A percentile compares a stretch with the other conserved stretches of the same genome.
These are phyloP conservation scores for Phlogophora meticulosa DNA, from an alignment of 2,888 invertebrate genomes.

Conservation along the genomic window DNA sequence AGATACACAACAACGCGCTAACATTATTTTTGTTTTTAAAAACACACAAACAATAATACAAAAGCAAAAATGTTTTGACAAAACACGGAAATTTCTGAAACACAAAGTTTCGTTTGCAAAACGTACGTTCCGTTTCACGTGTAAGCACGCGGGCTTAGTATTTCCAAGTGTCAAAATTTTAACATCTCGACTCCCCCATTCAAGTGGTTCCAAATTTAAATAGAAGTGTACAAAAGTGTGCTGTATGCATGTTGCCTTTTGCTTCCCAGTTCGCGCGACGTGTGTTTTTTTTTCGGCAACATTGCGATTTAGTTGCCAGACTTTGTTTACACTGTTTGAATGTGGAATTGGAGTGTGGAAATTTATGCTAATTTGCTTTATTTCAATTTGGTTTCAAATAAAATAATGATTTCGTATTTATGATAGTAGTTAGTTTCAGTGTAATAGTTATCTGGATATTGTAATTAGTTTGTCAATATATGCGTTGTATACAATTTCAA, in stretches of 20 bases:
- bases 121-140: constrained; percentile 41
- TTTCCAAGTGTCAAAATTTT: constrained; percentile 62
- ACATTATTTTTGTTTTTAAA: constrained; percentile 25
- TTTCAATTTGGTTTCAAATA: neutral
- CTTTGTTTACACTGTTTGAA: constrained; percentile 26
- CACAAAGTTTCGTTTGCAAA: constrained; percentile 51
- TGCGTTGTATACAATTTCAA: too few species aligned
- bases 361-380: neutral
- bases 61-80: constrained; percentile 49
- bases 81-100: constrained; percentile 45
- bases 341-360: neutral
- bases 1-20: constrained; percentile 7
- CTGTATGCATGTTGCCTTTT: constrained; percentile 28
- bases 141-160: constrained; percentile 42
- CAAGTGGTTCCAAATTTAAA: constrained; percentile 65
- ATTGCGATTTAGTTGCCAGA: constrained; percentile 13
- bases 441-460: too few species aligned
- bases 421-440: neutral
- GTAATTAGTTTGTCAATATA: too few species aligned
- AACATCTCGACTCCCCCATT: constrained; percentile 54
- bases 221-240: constrained; percentile 50
- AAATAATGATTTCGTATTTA: neutral
- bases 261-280: neutral
- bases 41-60: constrained; percentile 26
- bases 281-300: constrained; percentile 20